phyloP scores from a whole-genome alignment of 2,888 invertebrate species.

The Catocala fraxini region DNA sequence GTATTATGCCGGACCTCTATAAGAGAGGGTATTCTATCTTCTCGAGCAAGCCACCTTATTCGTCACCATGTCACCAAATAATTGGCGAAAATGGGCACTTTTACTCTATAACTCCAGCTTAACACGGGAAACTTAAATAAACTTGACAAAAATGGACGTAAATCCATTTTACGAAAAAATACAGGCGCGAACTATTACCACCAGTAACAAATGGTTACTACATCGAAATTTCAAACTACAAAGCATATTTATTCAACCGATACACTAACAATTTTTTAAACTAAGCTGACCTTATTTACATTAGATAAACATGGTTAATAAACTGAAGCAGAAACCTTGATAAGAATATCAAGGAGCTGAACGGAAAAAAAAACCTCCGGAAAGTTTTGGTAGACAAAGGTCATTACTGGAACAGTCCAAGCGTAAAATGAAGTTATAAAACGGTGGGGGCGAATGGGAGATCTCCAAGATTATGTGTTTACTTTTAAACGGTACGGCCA shows the following conservation, averaged over 20 bases:
- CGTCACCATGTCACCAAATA: no score
- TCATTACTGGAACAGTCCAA: slow-evolving; percentile 57
- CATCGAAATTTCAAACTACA: no score
- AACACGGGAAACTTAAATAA: no score
- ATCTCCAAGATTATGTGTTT: slow-evolving; percentile 54
- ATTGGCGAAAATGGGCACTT: no score
- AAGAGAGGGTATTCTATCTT: no score
- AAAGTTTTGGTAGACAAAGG: slow-evolving; percentile 52
- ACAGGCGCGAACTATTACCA: no score
- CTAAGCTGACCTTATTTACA: slow-evolving; percentile 42
- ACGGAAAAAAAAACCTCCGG: slow-evolving; percentile 50
- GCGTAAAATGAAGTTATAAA: slow-evolving; percentile 68
- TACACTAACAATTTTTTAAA: slow-evolving; percentile 12
- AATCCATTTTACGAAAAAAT: no score
- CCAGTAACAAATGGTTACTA: no score
- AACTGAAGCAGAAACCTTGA: slow-evolving; percentile 31
- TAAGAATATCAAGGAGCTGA: slow-evolving; percentile 39
- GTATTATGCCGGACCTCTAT: no score
- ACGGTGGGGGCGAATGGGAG: slow-evolving; percentile 37
- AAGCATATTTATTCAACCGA: background rate
- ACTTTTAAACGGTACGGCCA: slow-evolving; percentile 52
- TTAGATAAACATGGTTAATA: slow-evolving; percentile 46
- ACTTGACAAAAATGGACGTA: no score
- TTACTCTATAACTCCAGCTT: no score
- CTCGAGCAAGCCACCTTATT: no score